phyloP scores from a whole-genome alignment of 2,797 vertebrate genomes.

The Anguilla marmorata region DNA sequence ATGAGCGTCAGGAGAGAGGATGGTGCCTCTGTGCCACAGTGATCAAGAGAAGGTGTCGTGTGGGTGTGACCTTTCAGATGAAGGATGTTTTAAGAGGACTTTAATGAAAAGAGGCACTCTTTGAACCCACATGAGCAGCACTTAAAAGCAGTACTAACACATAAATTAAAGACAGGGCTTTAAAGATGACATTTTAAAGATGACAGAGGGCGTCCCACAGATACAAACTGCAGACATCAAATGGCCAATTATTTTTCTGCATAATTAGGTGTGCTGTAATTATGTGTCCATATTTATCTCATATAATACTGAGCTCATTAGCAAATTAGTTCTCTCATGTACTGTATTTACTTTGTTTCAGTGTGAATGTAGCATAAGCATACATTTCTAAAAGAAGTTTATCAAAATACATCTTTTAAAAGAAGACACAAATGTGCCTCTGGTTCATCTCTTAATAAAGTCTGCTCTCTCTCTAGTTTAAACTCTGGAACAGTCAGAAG shows the following conservation, averaged over 20 bases:
- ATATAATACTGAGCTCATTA: background rate
- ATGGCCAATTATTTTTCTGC: constrained; percentile 1
- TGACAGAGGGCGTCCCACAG: background rate
- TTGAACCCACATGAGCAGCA: constrained; percentile 3
- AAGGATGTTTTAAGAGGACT: constrained; percentile 2
- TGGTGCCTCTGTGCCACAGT: background rate
- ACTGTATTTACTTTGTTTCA: background rate
- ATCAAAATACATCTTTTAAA: background rate
- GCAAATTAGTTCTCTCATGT: background rate
- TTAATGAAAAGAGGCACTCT: constrained; percentile 24
- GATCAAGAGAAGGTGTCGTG: background rate
- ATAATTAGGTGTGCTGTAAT: constrained; percentile 15
- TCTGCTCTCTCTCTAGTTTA: background rate
- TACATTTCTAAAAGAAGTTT: background rate
- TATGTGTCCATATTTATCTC: background rate
- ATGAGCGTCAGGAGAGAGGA: background rate
- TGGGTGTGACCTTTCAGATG: constrained; percentile 28
- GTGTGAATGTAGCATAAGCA: background rate
- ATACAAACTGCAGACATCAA: constrained; percentile 12
- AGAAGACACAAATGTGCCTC: too few species aligned
- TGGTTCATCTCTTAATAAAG: background rate
- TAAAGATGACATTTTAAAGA: constrained; percentile 31
- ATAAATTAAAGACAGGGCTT: constrained; percentile 33
- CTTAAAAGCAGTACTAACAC: constrained; percentile 25
- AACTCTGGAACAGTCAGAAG: background rate